phyloP scores from a whole-genome alignment of 2,888 invertebrate genomes.

The Thera britannica region DNA sequence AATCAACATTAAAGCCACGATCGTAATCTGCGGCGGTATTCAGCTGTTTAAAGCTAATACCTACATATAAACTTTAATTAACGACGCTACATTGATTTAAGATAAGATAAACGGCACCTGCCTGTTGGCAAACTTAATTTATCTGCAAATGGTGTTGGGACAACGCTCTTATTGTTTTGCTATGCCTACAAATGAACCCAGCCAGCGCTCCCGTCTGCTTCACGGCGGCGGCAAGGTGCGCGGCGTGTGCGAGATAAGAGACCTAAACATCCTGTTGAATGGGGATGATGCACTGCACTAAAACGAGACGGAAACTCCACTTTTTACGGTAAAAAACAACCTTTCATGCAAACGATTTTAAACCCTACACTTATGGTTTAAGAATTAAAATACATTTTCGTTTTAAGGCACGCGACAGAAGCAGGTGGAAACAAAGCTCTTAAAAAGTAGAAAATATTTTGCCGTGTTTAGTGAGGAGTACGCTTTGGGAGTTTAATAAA shows the following conservation, averaged over 20 bases:
- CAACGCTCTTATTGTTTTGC: constrained; percentile 57
- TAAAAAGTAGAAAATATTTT: constrained; percentile 76
- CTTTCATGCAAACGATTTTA: constrained; percentile 45
- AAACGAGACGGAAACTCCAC: constrained; percentile 62
- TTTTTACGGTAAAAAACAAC: constrained; percentile 73
- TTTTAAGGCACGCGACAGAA: constrained; percentile 75
- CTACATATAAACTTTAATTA: constrained; percentile 67
- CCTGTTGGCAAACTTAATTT: constrained; percentile 67
- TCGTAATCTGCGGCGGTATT: constrained; percentile 52
- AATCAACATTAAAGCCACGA: constrained; percentile 52
- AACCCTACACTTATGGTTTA: constrained; percentile 23
- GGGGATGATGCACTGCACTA: constrained; percentile 66
- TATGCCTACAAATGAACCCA: constrained; percentile 60
- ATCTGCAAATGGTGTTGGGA: constrained; percentile 69
- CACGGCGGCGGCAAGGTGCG: constrained; percentile 68
- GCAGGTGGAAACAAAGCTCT: constrained; percentile 78
- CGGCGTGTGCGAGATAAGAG: constrained; percentile 81
- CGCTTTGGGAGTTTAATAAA: constrained; percentile 48
- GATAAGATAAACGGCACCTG: constrained; percentile 76
- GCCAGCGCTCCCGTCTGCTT: not conserved
- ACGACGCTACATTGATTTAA: constrained; percentile 64
- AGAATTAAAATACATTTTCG: constrained; percentile 38
- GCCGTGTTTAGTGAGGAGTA: constrained; percentile 62
- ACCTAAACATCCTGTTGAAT: constrained; percentile 78
- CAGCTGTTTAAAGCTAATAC: constrained; percentile 47